A percentile compares a stretch with the other conserved stretches of the same genome.
Evolutionary conservation across 2,113 vertebrate genomes (phyloP).

Genomic region (Pelecanoides urinatrix): DNA sequence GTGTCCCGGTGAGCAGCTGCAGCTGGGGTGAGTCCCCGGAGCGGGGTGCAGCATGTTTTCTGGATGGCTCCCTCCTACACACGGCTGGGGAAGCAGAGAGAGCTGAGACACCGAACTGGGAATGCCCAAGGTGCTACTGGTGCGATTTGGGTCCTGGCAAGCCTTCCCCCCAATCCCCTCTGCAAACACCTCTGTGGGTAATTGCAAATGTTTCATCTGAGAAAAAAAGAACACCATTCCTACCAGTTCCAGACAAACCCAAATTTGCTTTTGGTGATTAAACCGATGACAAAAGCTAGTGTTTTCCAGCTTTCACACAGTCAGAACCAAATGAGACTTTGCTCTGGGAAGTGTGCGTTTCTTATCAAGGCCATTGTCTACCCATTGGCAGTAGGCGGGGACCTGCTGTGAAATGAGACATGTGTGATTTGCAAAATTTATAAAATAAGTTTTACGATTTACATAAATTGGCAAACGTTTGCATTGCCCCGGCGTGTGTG

Average conservation of each 20-base stretch:
- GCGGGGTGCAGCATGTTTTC: background rate
- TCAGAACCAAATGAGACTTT: background rate
- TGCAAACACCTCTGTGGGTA: background rate
- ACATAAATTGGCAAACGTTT: background rate
- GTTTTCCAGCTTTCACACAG: background rate
- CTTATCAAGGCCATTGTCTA: background rate
- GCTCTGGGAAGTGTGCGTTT: accelerated
- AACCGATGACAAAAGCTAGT: background rate
- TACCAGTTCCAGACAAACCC: background rate
- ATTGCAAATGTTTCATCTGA: background rate
- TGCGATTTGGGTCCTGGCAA: background rate
- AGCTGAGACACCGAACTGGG: background rate
- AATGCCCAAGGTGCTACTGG: background rate
- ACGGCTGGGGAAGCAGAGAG: background rate
- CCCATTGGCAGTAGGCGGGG: background rate
- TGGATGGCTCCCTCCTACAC: background rate
- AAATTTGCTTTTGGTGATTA: background rate
- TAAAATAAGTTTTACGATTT: background rate
- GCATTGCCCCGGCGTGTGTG: too few species aligned
- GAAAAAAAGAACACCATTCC: background rate
- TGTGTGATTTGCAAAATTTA: background rate
- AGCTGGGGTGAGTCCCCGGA: background rate
- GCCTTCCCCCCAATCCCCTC: accelerated
- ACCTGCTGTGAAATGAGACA: background rate
- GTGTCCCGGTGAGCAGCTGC: background rate